Base-by-base conservation (phyloP, 2,888 invertebrate species). In the Poecilobothrus nobilitatus region DNA sequence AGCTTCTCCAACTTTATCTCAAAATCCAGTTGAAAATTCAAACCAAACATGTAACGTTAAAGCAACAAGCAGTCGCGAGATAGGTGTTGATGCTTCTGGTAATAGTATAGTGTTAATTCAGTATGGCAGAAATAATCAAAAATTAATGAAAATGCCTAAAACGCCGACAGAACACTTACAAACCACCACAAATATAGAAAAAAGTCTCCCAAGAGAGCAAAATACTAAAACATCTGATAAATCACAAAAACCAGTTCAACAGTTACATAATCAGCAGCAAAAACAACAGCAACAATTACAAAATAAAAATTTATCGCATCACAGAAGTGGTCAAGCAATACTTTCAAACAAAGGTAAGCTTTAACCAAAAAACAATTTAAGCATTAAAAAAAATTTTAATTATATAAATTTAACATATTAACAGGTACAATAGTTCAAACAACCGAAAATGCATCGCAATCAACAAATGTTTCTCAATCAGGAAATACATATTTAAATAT, bases 111-210 rank as follows among this genome's bases (percentile, higher is more conserved):
- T 63, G 1, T 27, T 63, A 63, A 63, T 63, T 27, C 22, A 63
- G 8, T 27, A 63, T 6, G 63, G 63, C 4, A 53, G n/a, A 53
- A 63, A 63, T 63, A 63, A 27, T 15, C 63, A 63, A 53, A 53
- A 9, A 53, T 53, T 53, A 53, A 53, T 53, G 63, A 63, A 63
- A 63, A 27, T 63, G 27, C 27, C 27, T 15, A 63, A 63, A 63
- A 18, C 27, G 27, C 15, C 63, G 1, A 63, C 63, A 27, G 63
- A 63, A 53, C 53, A 53, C 1, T 12, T n/a, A 18, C 53, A 53
- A 18, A 12, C 53, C 6, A 12, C 53, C 2, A 18, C 18, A 4
- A 18, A 2, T 12, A 15, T 12, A 2, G 18, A 53, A 3, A 53
- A 18, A 53, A 53, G 2, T 1, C 6, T 2, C 18, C 1, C 53